Evolutionary conservation across 2,888 invertebrate species (phyloP), one percentile per base, ranked within the genome.

Genomic region (Caenorhabditis virilis): DNA sequence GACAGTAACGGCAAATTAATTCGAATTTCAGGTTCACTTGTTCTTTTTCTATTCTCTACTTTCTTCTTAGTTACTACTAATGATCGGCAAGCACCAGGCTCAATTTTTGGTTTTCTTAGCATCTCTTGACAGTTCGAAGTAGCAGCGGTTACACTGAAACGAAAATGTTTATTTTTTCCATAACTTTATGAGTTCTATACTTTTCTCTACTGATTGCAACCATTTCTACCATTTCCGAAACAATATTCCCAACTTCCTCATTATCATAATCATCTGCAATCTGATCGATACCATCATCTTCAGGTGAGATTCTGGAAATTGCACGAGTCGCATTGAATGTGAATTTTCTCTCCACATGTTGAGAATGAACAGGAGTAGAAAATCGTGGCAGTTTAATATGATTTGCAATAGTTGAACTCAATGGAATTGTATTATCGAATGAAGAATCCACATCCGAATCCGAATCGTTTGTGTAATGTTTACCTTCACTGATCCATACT

Each of bases 401-500:
- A 6, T 25, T 41, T n/a, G 41, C 39, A 20, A 41, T 18, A 16
- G 54, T 47, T 1, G 46, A 45, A 27, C 49, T 50, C 22, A 50
- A n/a, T n/a, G 36, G 45, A 3, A 46, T 18, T 15, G 48, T 25
- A 2, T 27, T n/a, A n/a, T 36, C 36, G 5, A 13, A 16, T 15
- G 26, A 26, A 5, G 47, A 48, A 35, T 22, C 22, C 7, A 7
- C 1, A 9, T 15, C 27, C 11, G n/a, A 9, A 23, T 13, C 27
- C 5, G 36, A 36, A 36, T 45, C 39, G 23, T 18, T 33, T 4
- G 11, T 33, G 22, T 33, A 50, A 13, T 51, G 23, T 7, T 25
- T 16, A 1, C 25, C 41, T 41, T 58, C 57, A 1, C 7, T 38
- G 5, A 58, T 51, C 50, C 51, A 58, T 2, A 26, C 13, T n/a